Conservation (phyloP, 2,888 invertebrate species). For the Euzophera pinguis region DNA sequence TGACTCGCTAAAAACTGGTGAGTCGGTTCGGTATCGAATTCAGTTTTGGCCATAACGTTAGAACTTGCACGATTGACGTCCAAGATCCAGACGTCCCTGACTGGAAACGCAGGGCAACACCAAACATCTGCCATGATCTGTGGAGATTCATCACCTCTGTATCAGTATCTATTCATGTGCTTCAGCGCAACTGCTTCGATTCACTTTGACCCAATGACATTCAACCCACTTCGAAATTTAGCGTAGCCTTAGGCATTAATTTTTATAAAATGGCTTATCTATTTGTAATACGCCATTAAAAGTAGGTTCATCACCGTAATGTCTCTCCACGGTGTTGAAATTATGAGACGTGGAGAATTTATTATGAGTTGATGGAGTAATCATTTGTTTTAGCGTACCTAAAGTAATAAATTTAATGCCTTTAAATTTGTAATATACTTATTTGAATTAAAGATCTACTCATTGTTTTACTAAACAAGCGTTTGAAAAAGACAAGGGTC, state of each 20-base stretch:
- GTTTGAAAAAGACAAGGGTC: too few species aligned
- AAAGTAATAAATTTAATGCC: too few species aligned
- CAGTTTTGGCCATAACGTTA: too few species aligned
- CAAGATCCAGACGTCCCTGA: too few species aligned
- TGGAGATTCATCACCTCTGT: not conserved
- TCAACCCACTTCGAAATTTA: slow-evolving; percentile 21
- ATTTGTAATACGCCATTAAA: slow-evolving; percentile 10
- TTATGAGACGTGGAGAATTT: not conserved
- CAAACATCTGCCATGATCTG: too few species aligned
- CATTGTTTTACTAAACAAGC: too few species aligned
- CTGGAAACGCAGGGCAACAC: too few species aligned
- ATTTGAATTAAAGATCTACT: too few species aligned
- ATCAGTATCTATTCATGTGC: slow-evolving; percentile 15
- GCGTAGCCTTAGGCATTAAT: slow-evolving; percentile 13
- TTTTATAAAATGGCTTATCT: slow-evolving; percentile 12
- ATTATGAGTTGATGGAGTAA: not conserved
- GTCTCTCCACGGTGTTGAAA: not conserved
- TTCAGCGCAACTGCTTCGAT: slow-evolving; percentile 30
- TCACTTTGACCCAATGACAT: slow-evolving; percentile 53
- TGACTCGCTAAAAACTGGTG: too few species aligned
- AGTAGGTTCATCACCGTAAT: not conserved
- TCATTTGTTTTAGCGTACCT: not conserved
- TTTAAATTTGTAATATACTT: too few species aligned
- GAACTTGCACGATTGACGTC: too few species aligned
- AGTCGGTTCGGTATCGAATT: too few species aligned